Evolutionary conservation across 2,797 vertebrate species (phyloP).

Genomic region (Helostoma temminkii): DNA sequence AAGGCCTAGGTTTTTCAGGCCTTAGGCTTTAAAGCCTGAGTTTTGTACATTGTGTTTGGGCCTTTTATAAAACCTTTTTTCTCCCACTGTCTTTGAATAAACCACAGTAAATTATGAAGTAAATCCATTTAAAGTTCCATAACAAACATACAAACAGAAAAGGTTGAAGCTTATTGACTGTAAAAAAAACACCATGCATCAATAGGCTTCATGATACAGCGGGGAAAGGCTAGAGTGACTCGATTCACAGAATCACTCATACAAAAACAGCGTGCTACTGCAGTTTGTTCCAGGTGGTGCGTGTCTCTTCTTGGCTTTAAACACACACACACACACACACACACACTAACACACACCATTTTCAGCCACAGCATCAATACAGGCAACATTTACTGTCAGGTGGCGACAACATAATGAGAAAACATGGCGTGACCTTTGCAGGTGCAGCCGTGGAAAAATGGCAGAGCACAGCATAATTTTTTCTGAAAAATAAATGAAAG

Average conservation of each 20-base stretch:
- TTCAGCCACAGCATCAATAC: conserved; percentile 46
- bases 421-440: conserved; percentile 63
- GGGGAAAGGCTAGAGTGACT: conserved; percentile 6
- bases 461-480: conserved; percentile 54
- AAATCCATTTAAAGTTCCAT: conserved; percentile 26
- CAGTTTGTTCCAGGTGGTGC: conserved; percentile 12
- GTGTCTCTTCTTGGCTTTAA: conserved; percentile 7
- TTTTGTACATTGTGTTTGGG: too few relatives aligned
- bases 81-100: conserved; percentile 16
- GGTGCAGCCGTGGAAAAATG: conserved; percentile 35
- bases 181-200: conserved; percentile 36
- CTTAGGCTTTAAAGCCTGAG: too few relatives aligned
- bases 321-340: conserved; percentile 6
- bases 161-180: conserved; percentile 34
- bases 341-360: conserved; percentile 5
- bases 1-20: too few relatives aligned
- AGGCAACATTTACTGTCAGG: conserved; percentile 60
- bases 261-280: neutral
- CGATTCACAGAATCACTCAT: neutral
- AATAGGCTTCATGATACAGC: conserved; percentile 14
- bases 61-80: neutral
- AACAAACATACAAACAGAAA: conserved; percentile 42
- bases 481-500: conserved; percentile 58
- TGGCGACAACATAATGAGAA: conserved; percentile 69
- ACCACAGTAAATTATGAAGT: conserved; percentile 17